Percentiles rank a stretch among this genome's conserved stretches.
Conservation (phyloP, 1,140 invertebrate genomes). For the Drosophila micromelanica region DNA sequence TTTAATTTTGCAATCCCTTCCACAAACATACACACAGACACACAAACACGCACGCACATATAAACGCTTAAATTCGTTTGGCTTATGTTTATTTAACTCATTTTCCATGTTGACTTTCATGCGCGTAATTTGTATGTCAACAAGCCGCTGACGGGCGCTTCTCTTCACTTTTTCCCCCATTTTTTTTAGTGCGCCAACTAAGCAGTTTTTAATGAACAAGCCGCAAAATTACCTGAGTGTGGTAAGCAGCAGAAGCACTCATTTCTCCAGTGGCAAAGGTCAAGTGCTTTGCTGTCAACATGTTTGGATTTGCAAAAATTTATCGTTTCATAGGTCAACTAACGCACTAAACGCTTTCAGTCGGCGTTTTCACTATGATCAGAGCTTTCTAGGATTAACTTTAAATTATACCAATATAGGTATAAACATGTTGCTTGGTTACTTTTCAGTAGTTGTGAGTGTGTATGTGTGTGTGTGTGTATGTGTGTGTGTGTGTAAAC, state of each 20-base stretch:
- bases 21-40: conserved; percentile 28
- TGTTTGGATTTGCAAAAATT: conserved; percentile 19
- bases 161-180: conserved; percentile 7
- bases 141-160: conserved; percentile 37
- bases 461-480: neutral
- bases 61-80: conserved; percentile 30
- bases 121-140: conserved; percentile 80
- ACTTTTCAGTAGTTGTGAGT: conserved; percentile 1
- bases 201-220: conserved; percentile 77
- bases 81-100: conserved; percentile 73
- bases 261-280: conserved; percentile 32
- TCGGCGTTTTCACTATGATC: conserved; percentile 21
- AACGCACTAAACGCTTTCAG: conserved; percentile 14
- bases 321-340: conserved; percentile 23
- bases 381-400: conserved; percentile 2
- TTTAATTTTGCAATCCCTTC: conserved; percentile 40
- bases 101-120: conserved; percentile 79
- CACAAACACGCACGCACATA: conserved; percentile 25
- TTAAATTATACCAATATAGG: neutral
- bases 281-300: conserved; percentile 34
- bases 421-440: conserved; percentile 23
- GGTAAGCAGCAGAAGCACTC: conserved; percentile 20
- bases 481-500: conserved; percentile 20
- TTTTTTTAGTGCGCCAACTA: conserved; percentile 59
- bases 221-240: conserved; percentile 62